Evolutionary conservation across 1,140 invertebrate species (phyloP), one percentile per base, ranked within the genome.

Genomic region (Pseudoatta argentina): DNA sequence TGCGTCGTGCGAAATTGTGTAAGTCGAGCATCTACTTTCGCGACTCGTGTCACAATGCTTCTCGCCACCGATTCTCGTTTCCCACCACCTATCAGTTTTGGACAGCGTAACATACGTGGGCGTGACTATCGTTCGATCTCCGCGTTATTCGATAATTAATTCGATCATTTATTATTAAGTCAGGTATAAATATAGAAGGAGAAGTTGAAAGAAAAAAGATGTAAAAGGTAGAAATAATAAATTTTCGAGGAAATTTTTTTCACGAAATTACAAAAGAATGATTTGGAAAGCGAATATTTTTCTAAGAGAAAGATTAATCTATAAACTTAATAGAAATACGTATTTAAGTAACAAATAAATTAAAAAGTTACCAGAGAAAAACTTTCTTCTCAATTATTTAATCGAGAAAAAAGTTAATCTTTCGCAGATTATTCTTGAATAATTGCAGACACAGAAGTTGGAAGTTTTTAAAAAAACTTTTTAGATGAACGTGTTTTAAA

Each of bases 1-100:
- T 51, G n/a, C 64, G 44, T 69, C 27, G 48, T 12, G 27, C n/a
- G 53, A 79, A 75, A 66, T 88, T 87, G 82, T 71, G 82, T 66
- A 59, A 78, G 73, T 73, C 34, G 75, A 21, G 30, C 59, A 59
- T 88, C 30, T 27, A 30, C 51, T 89, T 89, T 89, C 87, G 88
- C 87, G 85, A 88, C 83, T 77, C 3, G 30, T 89, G 87, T 88
- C 87, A 88, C 88, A 89, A 89, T 63, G 48, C 5, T 1, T 6
- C 14, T 3, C 0, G 4, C 55, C 21, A 7, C 59, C 21, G n/a
- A 61, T 44, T 34, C 55, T 51, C 21, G 21, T 14, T 27, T 30
- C 16, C 53, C 34, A 21, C 21, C 24, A 24, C 34, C 12, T n/a
- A 21, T 44, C 66, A 48, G n/a, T 24, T 39, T 34, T 14, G 14